Conservation (phyloP, 2,797 vertebrate species). For the Uromys caudimaculatus region DNA sequence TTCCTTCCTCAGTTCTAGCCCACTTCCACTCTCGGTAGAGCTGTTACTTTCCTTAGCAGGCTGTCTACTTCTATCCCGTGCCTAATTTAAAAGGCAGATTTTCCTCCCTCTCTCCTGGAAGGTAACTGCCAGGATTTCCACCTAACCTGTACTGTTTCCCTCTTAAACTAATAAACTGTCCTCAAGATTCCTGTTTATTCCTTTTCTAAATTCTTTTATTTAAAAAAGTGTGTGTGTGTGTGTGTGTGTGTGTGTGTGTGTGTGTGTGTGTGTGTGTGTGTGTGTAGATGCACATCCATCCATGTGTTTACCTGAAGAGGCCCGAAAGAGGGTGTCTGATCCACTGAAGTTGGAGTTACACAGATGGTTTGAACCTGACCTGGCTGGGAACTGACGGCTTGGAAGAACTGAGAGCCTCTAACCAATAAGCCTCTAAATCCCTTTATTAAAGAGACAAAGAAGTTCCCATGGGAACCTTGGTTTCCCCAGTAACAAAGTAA, state of each 20-base stretch:
- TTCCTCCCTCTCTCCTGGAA: neutral
- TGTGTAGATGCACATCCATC: neutral
- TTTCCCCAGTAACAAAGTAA: slow-evolving; percentile 7
- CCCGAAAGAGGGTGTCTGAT: neutral
- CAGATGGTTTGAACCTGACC: neutral
- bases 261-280: neutral
- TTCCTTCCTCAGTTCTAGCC: neutral
- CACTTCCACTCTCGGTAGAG: neutral
- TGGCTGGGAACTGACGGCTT: too few relatives aligned
- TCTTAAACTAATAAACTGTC: neutral
- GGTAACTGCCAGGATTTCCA: neutral
- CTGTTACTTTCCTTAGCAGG: neutral
- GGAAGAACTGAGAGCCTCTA: neutral
- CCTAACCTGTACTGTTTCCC: neutral
- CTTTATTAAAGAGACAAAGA: neutral
- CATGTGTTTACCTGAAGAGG: neutral
- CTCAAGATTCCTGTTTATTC: neutral
- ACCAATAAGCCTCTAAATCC: neutral
- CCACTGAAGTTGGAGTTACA: neutral
- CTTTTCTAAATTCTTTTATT: neutral
- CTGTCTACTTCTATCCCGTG: neutral
- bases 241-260: neutral
- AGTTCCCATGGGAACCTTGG: neutral
- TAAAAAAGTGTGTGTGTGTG: neutral
- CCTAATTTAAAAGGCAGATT: neutral